Base-by-base conservation (phyloP, 2,113 vertebrate species). In the Perca schrenkii region DNA sequence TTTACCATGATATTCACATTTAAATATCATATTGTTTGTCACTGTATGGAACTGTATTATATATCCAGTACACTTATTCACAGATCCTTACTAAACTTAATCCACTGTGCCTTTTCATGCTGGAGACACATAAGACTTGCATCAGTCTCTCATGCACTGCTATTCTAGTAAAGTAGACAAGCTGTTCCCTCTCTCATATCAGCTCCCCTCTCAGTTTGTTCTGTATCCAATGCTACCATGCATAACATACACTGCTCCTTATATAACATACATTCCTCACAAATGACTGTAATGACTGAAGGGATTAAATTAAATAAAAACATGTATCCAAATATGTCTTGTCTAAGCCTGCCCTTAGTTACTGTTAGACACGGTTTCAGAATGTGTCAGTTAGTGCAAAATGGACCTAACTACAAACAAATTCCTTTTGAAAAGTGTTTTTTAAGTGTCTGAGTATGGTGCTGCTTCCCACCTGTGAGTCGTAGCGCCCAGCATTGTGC, bases 401-500 rank as follows among this genome's bases (percentile, higher is more conserved):
- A 8, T 22, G 4, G 12, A 15, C 15, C 5, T 11, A 10, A 52
- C 0, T 3, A 17, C 34, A 62, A 53, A 69, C 16, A 66, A 36
- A 43, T 21, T 8, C 43, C 28, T 70, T 34, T 43, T 10, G 40
- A 43, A 10, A 28, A 12, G 10, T 60, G 19, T 46, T 47, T 69
- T 6, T 65, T 25, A 8, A 61, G 28, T 47, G 40, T 70, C 11
- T 19, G 34, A 68, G 17, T 52, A 69, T 8, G 0, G 0, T 34
- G 19, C 34, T 47, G 19, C 64, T 53, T 5, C 84, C 25, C 96
- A 99, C 98, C 97, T 99, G 98, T 54, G 97, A 96, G 93, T 99
- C 96, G 74, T 98, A 99, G 91, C 96, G 97, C 70, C 98, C 98
- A 65, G 98, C 98, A 60, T 99, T 98, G 95, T 99, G 97, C 74